Evolutionary conservation across 2,888 invertebrate genomes (phyloP).

Genomic region (Drosophila seclusa): DNA sequence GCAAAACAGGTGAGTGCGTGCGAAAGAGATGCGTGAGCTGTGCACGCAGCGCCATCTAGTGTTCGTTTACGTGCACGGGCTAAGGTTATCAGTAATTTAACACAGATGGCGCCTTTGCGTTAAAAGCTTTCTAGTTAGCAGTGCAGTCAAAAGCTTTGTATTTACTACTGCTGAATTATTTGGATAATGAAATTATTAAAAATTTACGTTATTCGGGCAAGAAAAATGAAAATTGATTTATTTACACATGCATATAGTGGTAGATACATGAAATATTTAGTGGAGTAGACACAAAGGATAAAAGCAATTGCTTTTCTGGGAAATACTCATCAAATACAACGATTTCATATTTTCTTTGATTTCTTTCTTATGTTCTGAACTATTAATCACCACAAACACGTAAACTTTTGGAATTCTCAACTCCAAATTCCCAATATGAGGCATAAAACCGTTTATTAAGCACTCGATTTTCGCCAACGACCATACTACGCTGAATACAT

Average conservation of each 20-base stretch:
- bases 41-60: slow-evolving; percentile 32
- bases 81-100: not conserved
- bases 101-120: slow-evolving; percentile 38
- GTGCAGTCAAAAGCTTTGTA: not conserved
- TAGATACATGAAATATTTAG: not conserved
- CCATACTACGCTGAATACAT: slow-evolving; percentile 32
- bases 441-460: not conserved
- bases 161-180: not conserved
- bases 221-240: not conserved
- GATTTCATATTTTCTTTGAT: not conserved
- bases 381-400: not conserved
- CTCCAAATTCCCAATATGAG: not conserved
- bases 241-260: not conserved
- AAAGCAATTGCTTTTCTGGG: not conserved
- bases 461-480: not conserved
- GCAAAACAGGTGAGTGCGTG: slow-evolving; percentile 91
- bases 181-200: not conserved
- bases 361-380: not conserved
- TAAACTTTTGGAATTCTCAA: slow-evolving; percentile 3
- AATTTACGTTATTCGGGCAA: not conserved
- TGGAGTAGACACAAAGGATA: not conserved
- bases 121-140: not conserved
- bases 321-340: not conserved
- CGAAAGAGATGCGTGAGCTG: not conserved
- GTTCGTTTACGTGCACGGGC: slow-evolving; percentile 7